A percentile compares a stretch with the other conserved stretches of the same genome.
These are phyloP conservation scores for Sialia sialis DNA, from an alignment of 2,113 vertebrate species.

Conservation along the genomic window DNA sequence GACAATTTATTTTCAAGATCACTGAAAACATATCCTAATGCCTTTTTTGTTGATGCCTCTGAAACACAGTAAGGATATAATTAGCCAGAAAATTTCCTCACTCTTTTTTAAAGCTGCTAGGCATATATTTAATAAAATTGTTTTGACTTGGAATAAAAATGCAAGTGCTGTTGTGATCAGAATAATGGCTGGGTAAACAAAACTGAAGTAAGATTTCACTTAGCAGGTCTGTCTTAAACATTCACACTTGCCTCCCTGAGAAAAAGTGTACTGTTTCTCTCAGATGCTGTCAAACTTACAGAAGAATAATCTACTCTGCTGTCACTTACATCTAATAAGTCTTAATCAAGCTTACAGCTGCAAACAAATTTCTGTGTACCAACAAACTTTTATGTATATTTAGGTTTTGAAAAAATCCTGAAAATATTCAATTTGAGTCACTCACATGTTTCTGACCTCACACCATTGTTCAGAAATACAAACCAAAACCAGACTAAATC, in stretches of 20 bases:
- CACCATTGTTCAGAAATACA: background rate
- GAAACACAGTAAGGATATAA: slow-evolving; percentile 25
- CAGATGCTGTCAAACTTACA: background rate
- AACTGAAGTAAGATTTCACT: background rate
- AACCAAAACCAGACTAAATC: background rate
- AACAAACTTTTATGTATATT: background rate
- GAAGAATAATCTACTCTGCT: background rate
- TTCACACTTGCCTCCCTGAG: background rate
- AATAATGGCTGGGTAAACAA: background rate
- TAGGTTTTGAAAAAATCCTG: background rate
- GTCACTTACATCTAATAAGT: background rate
- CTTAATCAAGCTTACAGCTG: background rate
- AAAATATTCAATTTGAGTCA: background rate
- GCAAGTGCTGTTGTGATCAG: background rate
- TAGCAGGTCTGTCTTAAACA: background rate
- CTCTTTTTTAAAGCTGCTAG: background rate
- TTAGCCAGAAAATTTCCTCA: background rate
- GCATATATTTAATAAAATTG: background rate
- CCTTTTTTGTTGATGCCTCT: slow-evolving; percentile 75
- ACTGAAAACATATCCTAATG: slow-evolving; percentile 78
- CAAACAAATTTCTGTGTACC: background rate
- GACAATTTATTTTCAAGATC: slow-evolving; percentile 78
- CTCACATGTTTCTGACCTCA: background rate
- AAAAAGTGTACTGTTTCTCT: background rate
- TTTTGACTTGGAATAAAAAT: background rate